Base-by-base conservation (phyloP, 1,140 invertebrate species). In the Zophobas atratus region DNA sequence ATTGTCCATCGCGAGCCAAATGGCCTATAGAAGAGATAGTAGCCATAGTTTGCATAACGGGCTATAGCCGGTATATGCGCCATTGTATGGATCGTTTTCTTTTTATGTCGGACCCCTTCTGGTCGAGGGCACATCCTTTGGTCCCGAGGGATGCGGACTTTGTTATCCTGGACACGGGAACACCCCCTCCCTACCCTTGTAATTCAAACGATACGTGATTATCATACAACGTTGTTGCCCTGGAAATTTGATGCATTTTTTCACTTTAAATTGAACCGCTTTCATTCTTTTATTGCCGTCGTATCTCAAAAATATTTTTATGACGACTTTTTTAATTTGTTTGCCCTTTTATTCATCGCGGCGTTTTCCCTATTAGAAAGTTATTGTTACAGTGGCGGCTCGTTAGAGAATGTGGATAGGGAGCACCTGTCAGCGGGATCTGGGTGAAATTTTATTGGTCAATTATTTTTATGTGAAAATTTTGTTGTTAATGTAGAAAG, bases 181-280 rank as follows among this genome's bases (percentile, higher is more conserved):
- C 63, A 67, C 73, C 56, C 57, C 77, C 48, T 77, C 73, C 43
- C 56, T 73, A 70, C 71, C 46, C 73, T 67, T 67, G 76, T 77
- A 77, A 82, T 82, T 82, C 76, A 81, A 81, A 82, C 80, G 77
- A 81, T 82, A 82, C 81, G 81, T 81, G 81, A 82, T 82, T 82
- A 82, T 79, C 77, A 80, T 78, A 80, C 77, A 5, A 75, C 70
- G 41, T 51, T 20, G 49, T 20, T 20, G 55, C 74, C 57, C 36
- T 53, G 33, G 48, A 73, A 70, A 75, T 76, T 76, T 49, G 39
- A 35, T 57, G 74, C 34, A 34, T 57, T 75, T 75, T 73, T 75
- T 75, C 57, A 63, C n/a, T 51, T 51, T 51, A 51, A 51, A 51
- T 63, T 39, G 57, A 32, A 41, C 49, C 49, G n/a, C 20, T 43